These are phyloP conservation scores for Holothuria leucospilota DNA, from an alignment of 53 echinoderm and acorn worm genomes.

Conservation along the genomic window DNA sequence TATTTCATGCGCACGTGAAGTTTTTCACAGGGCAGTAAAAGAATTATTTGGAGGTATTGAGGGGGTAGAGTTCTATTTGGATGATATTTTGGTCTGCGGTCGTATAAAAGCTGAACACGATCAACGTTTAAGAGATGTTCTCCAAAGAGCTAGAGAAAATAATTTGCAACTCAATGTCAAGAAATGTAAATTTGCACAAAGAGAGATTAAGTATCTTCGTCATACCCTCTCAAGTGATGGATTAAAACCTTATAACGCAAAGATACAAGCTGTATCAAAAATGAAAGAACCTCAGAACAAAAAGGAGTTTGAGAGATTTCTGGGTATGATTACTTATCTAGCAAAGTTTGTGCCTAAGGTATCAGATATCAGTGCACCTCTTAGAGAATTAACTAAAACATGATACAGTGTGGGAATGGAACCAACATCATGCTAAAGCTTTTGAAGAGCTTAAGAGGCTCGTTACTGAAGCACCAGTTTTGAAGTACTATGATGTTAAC, in stretches of 20 bases:
- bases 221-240: constrained; percentile 2
- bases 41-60: neutral
- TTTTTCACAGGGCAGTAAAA: neutral
- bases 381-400: constrained; percentile 32
- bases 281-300: constrained; percentile 4
- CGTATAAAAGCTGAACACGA: neutral
- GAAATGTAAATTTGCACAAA: constrained; percentile 37
- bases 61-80: neutral
- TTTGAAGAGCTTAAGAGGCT: neutral
- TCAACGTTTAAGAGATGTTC: neutral
- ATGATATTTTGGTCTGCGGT: neutral
- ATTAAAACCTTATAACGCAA: constrained; percentile 4
- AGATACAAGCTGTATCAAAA: constrained; percentile 19
- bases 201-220: no score
- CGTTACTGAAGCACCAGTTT: no score
- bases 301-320: constrained; percentile 42
- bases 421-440: neutral
- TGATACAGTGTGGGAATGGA: constrained; percentile 20
- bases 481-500: neutral
- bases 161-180: constrained; percentile 10
- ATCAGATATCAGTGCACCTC: constrained; percentile 19
- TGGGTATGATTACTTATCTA: constrained; percentile 48
- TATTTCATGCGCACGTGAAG: neutral
- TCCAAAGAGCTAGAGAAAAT: neutral
- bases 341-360: constrained; percentile 28